Base-by-base conservation (phyloP, 1,140 invertebrate genomes). In the Leptoteleia sp. region DNA sequence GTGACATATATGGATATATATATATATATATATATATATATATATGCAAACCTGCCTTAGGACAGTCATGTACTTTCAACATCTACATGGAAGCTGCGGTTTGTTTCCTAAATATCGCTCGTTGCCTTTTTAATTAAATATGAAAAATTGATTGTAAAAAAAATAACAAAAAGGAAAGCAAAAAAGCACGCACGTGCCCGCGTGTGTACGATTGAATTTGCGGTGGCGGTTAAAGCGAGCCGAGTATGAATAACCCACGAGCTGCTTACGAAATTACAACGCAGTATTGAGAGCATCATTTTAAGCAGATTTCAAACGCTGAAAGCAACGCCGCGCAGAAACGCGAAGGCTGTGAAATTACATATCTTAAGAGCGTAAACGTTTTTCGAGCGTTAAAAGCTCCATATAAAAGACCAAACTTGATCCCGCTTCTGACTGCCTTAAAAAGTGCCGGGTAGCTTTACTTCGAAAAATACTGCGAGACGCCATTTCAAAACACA, bases 281-380 rank as follows among this genome's bases (percentile, higher is more conserved):
- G 48, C 13, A 7, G 29, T 59, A 71, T 77, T 47, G 57, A 52
- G 43, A 67, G 75, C 45, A 62, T 67, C 59, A 54, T 65, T 71
- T 38, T 64, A 65, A 70, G 35, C 52, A 70, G 65, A 71, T 77
- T 77, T 70, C 43, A 64, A 59, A 52, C 37, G 50, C 31, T 70
- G 35, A 50, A 40, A 71, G 59, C 50, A 25, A 64, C 40, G 59
- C 17, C n/a, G 15, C 31, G 25, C 9, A 19, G 16, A 22, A 54
- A 52, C 37, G 48, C 52, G 33, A 38, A 71, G 37, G 17, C 67
- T 79, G 73, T 81, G 79, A 81, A 84, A 82, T 82, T 83, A 80
- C 65, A 83, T 73, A 80, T 80, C 76, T 78, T 71, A 19, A 55
- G 64, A 70, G 52, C 55, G 15, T 75, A 65, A 76, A 76, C 64